Base-by-base conservation (phyloP, 2,797 vertebrate genomes). In the Neosalanx taihuensis region DNA sequence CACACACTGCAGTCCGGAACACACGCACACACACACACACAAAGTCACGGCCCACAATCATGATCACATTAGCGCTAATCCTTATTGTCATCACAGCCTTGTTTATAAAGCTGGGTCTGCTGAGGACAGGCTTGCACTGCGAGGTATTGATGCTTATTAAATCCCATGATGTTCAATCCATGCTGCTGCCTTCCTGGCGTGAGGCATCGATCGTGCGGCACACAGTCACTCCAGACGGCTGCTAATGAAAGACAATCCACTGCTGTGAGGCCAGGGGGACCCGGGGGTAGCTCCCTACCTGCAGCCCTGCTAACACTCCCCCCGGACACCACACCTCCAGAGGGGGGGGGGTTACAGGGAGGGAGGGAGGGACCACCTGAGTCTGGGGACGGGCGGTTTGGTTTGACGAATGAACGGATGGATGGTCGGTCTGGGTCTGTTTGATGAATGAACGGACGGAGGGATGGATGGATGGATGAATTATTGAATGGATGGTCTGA, bases 121-220 rank as follows among this genome's bases (percentile, higher is more conserved):
- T 10, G 20, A 37, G 37, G 35, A 10, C 63, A 26, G 17, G 20
- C 29, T 51, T 26, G 30, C 23, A 3, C 23, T 10, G 46, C 20
- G 13, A 30, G 51, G 13, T 51, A 66, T 66, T 51, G 49, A 41
- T 66, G n/a, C 15, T 66, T 66, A 66, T 66, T 51, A 66, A 66
- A 66, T 51, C 13, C 17, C 20, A 66, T 9, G 49, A 66, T 51
- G 29, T 46, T 49, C 29, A 29, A 66, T 66, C 64, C 49, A 13
- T 66, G 46, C 12, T 17, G 6, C 20, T 15, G 30, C 46, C 63
- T 46, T 46, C 35, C 18, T 66, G 64, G 41, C 23, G 46, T 23
- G 41, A 23, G 3, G 37, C 35, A 65, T 65, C 35, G 64, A 65
- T 46, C 64, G 23, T 41, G 4, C 17, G 51, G 46, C 15, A 23